Conservation (phyloP, 2,797 vertebrate species). For the Siniperca scherzeri region DNA sequence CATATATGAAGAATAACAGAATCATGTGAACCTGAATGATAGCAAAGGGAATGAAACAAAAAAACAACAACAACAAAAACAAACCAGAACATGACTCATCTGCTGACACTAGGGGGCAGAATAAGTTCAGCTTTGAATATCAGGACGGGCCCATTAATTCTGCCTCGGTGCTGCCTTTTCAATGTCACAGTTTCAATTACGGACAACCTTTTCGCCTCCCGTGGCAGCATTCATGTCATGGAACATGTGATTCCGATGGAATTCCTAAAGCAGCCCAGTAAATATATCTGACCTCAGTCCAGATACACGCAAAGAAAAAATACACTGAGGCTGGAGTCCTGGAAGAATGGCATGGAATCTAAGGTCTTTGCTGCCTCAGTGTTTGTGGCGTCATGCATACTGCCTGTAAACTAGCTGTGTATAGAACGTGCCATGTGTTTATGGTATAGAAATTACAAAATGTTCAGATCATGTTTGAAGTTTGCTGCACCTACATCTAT, state of each 20-base stretch:
- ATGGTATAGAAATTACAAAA: not conserved
- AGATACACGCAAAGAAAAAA: conserved; percentile 18
- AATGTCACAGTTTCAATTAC: conserved; percentile 78
- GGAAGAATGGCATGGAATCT: not conserved
- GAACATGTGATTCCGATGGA: conserved; percentile 58
- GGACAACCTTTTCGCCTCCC: conserved; percentile 68
- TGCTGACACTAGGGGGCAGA: conserved; percentile 66
- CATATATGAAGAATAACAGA: not conserved
- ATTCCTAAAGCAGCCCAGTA: conserved; percentile 66
- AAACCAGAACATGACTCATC: rapidly evolving
- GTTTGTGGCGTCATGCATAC: not conserved
- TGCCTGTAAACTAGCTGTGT: not conserved
- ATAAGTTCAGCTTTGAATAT: conserved; percentile 15
- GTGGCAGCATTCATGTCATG: conserved; percentile 66
- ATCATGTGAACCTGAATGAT: not conserved
- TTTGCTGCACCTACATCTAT: not conserved
- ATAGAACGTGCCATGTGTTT: not conserved
- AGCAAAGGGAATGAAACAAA: not conserved
- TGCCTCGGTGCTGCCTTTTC: conserved; percentile 47
- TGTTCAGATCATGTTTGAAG: not conserved
- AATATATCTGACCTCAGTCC: conserved; percentile 59
- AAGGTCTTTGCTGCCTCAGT: not conserved
- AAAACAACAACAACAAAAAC: no score
- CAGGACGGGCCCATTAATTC: conserved; percentile 19
- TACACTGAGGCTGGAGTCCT: conserved; percentile 15